Evolutionary conservation across 2,888 invertebrate genomes (phyloP).

Genomic region (Eulithis prunata): DNA sequence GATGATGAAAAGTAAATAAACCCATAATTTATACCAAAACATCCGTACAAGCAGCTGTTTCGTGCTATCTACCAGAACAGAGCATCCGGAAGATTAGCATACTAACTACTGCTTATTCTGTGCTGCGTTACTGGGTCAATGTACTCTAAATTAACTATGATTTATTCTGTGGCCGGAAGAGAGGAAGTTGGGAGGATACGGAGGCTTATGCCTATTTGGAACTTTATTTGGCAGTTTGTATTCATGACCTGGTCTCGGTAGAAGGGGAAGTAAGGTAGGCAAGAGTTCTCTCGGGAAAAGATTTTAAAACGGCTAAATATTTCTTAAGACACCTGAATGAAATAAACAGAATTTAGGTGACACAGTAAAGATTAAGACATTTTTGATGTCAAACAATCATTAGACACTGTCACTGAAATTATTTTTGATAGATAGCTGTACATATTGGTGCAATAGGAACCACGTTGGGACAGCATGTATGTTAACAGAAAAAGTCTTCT

Average conservation of each 20-base stretch:
- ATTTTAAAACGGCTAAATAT: no score
- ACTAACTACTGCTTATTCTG: slow-evolving; percentile 15
- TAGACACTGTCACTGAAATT: no score
- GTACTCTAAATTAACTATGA: slow-evolving; percentile 28
- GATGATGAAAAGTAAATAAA: slow-evolving; percentile 7
- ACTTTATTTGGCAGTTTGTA: slow-evolving; percentile 39
- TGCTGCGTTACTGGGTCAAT: slow-evolving; percentile 33
- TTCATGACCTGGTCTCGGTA: slow-evolving; percentile 19
- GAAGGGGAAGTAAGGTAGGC: not conserved
- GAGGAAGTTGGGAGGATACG: slow-evolving; percentile 39
- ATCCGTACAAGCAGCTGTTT: slow-evolving; percentile 27
- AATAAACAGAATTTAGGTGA: no score
- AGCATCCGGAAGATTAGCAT: slow-evolving; percentile 23
- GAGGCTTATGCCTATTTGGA: slow-evolving; percentile 33
- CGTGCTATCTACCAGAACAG: slow-evolving; percentile 15
- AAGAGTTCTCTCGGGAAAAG: not conserved
- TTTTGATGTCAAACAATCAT: no score
- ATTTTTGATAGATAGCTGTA: no score
- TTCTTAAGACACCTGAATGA: no score
- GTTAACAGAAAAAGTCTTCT: no score
- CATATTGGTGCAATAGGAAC: no score
- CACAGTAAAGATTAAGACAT: no score
- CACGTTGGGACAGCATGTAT: no score
- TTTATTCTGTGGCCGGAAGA: slow-evolving; percentile 34
- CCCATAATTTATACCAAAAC: slow-evolving; percentile 13